These are phyloP conservation scores for Lasioglossum marginatum DNA, from an alignment of 2,888 invertebrate genomes.

Conservation along the genomic window DNA sequence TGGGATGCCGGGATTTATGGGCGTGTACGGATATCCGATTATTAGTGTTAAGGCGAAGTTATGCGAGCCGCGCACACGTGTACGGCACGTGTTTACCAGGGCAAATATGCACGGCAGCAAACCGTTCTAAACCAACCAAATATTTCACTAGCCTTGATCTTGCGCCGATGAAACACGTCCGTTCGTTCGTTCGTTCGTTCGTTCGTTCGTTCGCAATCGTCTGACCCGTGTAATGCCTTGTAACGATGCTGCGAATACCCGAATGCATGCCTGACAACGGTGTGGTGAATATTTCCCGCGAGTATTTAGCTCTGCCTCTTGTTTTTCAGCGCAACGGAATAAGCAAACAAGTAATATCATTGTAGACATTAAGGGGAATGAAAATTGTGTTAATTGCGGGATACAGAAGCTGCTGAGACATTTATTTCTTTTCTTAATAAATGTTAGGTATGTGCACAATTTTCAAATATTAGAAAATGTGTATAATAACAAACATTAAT, in stretches of 20 bases:
- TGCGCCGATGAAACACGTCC: constrained; percentile 53
- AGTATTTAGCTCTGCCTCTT: background rate
- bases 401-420: too few relatives aligned
- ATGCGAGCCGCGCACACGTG: constrained; percentile 52
- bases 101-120: constrained; percentile 61
- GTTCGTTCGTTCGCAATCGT: background rate
- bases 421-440: too few relatives aligned
- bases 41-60: constrained; percentile 68
- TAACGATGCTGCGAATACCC: constrained; percentile 15
- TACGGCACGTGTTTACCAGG: constrained; percentile 57
- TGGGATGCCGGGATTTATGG: constrained; percentile 42
- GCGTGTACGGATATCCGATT: constrained; percentile 54
- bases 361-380: background rate
- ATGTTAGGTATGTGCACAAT: too few relatives aligned
- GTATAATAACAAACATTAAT: too few relatives aligned
- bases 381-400: background rate
- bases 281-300: background rate
- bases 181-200: too few relatives aligned
- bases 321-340: background rate
- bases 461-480: too few relatives aligned
- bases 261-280: background rate
- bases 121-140: constrained; percentile 59
- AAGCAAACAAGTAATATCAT: background rate
- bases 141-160: constrained; percentile 68
- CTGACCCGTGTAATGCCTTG: constrained; percentile 22